These are phyloP conservation scores for Grammomys dolichurus DNA, from an alignment of 2,113 vertebrate species.

Conservation along the genomic window DNA sequence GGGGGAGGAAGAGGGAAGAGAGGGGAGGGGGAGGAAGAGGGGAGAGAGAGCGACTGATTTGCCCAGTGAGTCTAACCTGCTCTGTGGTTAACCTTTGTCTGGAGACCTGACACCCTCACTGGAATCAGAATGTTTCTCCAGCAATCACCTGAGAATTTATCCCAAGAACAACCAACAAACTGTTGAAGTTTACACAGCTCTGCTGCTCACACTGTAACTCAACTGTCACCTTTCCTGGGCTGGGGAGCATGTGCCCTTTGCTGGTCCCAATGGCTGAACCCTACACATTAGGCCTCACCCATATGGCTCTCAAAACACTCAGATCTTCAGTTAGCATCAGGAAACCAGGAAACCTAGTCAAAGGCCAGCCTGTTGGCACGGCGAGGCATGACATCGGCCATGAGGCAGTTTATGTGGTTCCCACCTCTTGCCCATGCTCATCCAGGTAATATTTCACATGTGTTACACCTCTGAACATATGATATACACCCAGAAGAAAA, in stretches of 20 bases:
- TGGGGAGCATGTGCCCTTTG: neutral
- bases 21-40: too few relatives aligned
- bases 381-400: fast-evolving
- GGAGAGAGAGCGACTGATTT: neutral
- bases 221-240: constrained; percentile 63
- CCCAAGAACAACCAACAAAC: neutral
- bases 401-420: fast-evolving
- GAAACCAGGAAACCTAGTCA: constrained; percentile 67
- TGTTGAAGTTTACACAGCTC: constrained; percentile 8
- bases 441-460: neutral
- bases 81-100: neutral
- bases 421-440: neutral
- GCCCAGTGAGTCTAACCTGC: neutral
- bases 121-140: neutral
- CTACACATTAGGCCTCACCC: neutral
- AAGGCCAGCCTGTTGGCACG: neutral
- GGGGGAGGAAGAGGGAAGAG: too few relatives aligned
- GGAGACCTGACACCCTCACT: fast-evolving
- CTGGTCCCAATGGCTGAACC: constrained; percentile 24
- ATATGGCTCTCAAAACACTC: constrained; percentile 25
- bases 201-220: neutral
- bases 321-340: neutral
- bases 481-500: neutral
- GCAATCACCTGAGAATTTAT: neutral
- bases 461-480: neutral